Base-by-base conservation (phyloP, 2,888 invertebrate species). In the Apodemia mormo region DNA sequence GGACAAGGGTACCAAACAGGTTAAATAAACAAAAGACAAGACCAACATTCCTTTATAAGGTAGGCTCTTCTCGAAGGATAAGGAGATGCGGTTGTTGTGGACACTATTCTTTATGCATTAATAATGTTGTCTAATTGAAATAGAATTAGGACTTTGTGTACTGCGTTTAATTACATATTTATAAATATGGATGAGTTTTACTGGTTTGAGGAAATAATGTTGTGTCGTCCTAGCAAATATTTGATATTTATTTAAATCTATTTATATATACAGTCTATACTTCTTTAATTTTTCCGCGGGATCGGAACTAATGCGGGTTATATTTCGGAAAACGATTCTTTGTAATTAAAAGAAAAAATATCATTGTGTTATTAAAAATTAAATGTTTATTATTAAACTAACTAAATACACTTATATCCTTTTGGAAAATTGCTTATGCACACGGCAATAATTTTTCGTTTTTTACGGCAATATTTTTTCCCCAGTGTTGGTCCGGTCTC, bases 11-110 rank as follows among this genome's bases (percentile, higher is more conserved):
- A 85, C 82, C 85, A 86, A 87, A 88, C 84, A 88, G 89, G 84
- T 85, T 90, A 87, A 89, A 92, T 91, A 92, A 92, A 92, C 84
- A 92, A 85, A 83, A 85, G 84, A 87, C 87, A 82, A 84, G 88
- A 83, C 84, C 84, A 81, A 77, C 75, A 82, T 78, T 79, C 82
- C 85, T 80, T 85, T 84, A 80, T 81, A 80, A 82, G 85, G 86
- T 54, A 87, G 88, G 89, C 88, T 85, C 86, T 82, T 87, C 89
- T 87, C 87, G 85, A 84, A 89, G 89, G 88, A 88, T 86, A 85
- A 86, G 87, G 85, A 86, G 86, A 81, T 86, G 87, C 79, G 90
- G 87, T 82, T 83, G 79, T 78, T 81, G 79, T 84, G 81, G 83
- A 81, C 84, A 83, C 79, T 86, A 88, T 89, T 89, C 88, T 87